phyloP scores from a whole-genome alignment of 2,113 vertebrate genomes.

The Mesocricetus auratus region DNA sequence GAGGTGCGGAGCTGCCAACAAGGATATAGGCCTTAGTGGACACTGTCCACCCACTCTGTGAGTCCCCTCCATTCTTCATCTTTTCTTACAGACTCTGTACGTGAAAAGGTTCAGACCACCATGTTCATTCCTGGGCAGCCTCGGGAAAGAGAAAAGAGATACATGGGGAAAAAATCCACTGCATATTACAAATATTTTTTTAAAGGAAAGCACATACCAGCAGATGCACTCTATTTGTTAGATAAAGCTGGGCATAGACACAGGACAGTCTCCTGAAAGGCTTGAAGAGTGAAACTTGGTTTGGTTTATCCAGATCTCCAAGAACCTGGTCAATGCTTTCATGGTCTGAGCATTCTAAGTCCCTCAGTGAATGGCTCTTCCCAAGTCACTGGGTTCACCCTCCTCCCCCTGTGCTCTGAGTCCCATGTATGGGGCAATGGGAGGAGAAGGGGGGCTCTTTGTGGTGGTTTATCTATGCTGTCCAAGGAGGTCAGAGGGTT shows the following conservation, averaged over 20 bases:
- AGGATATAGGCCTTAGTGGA: not conserved
- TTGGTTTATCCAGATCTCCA: not conserved
- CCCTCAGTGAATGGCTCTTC: not conserved
- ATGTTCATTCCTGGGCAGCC: not conserved
- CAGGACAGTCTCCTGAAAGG: not conserved
- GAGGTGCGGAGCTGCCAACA: not conserved
- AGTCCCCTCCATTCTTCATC: not conserved
- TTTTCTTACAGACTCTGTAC: not conserved
- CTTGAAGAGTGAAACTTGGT: not conserved
- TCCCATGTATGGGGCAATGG: not conserved
- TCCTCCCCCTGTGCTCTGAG: not conserved
- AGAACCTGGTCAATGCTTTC: not conserved
- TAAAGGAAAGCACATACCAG: not conserved
- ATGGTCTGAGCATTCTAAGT: not conserved
- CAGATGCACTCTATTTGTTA: not conserved
- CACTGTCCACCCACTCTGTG: not conserved
- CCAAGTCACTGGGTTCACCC: not conserved
- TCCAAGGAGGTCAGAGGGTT: not conserved
- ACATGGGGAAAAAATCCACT: not conserved
- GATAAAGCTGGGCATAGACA: not conserved
- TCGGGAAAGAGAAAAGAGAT: not conserved
- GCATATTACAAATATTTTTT: constrained; percentile 11
- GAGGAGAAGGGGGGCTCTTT: not conserved
- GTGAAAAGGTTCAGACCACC: not conserved
- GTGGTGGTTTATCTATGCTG: not conserved